Evolutionary conservation across 2,113 vertebrate genomes (phyloP), one percentile per base, ranked within the genome.

Genomic region (Tyto alba): DNA sequence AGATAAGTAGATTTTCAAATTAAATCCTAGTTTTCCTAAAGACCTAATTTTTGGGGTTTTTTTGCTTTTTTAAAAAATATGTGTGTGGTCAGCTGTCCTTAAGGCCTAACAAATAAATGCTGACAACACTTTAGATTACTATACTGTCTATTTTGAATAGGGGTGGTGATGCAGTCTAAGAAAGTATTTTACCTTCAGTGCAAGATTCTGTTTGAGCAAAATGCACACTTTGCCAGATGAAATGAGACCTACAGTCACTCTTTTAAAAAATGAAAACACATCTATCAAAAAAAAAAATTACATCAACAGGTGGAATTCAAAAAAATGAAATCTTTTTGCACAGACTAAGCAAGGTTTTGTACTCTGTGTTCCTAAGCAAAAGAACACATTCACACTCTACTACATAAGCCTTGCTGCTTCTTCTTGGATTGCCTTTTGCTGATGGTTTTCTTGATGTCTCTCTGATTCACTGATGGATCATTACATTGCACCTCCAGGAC

Each of bases 361-460:
- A 30, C 50, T n/a, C 38, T 34, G 22, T 47, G 43, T 59, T 64
- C 56, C 34, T 32, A 15, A 89, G n/a, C 27, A 73, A 63, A 89
- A 0, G 1, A 69, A 30, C 10, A 47, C 5, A 3, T 66, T 60
- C 5, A 0, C 30, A 77, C 26, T 36, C 45, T 34, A 17, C n/a
- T 57, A 3, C 6, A 10, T 29, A 50, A 41, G 14, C 60, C 50
- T 48, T 82, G 55, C 41, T 89, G 47, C 62, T 68, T 1, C 64
- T 62, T 64, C 62, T 64, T 84, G 40, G 50, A 18, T 93, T 69
- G 45, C 12, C 67, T 95, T 57, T 53, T 68, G 30, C 36, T 40
- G 16, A 45, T 10, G 34, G 12, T 80, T 74, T 63, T 91, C 43
- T 48, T 68, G 43, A 88, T 38, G 41, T 48, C 15, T 52, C 48